Evolutionary conservation across 2,113 vertebrate genomes (phyloP).

Genomic region (Columba livia): DNA sequence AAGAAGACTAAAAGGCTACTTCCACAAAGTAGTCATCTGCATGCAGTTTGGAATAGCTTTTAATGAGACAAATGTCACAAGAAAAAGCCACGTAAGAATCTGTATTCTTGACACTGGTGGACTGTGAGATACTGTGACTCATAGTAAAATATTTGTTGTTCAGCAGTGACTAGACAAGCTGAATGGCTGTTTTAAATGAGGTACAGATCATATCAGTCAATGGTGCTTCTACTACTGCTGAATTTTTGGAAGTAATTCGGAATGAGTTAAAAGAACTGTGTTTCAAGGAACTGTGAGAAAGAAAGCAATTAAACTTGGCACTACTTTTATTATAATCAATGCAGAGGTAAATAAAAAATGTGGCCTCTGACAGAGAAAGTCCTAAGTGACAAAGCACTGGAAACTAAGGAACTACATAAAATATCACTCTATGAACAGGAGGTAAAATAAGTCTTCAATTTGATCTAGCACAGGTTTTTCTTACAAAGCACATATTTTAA

Average conservation of each 20-base stretch:
- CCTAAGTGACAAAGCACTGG: neutral
- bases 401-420: neutral
- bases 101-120: neutral
- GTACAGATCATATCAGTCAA: neutral
- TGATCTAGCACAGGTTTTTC: conserved; percentile 9
- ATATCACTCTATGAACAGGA: neutral
- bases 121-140: neutral
- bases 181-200: neutral
- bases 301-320: neutral
- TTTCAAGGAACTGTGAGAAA: conserved; percentile 11
- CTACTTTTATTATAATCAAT: neutral
- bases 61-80: neutral
- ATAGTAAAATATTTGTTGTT: conserved; percentile 26
- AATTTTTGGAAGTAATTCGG: neutral
- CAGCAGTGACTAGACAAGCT: neutral
- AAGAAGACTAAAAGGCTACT: neutral
- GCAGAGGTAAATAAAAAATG: neutral
- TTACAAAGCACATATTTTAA: conserved; percentile 14
- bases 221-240: neutral
- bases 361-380: neutral
- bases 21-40: neutral
- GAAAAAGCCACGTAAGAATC: neutral
- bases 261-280: neutral
- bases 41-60: neutral
- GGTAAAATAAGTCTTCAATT: neutral